Evolutionary conservation across 1,140 invertebrate genomes (phyloP).

Genomic region (Caligus rogercresseyi): DNA sequence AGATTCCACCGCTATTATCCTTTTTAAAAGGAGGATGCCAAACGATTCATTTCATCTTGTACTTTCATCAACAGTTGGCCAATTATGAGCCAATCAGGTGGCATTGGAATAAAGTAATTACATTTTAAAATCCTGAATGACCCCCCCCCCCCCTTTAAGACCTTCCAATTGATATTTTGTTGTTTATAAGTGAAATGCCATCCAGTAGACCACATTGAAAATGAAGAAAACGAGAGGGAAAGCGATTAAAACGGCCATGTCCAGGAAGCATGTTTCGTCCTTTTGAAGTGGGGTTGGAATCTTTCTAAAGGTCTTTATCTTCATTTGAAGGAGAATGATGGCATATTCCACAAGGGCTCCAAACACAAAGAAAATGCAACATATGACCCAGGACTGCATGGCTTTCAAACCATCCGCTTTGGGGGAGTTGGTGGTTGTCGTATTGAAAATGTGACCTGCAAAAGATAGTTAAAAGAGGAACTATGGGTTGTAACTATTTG

Average conservation of each 20-base stretch:
- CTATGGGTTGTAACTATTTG: no score
- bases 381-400: conserved; percentile 17
- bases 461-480: no score
- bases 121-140: no score
- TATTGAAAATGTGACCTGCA: conserved; percentile 17
- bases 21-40: no score
- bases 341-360: conserved; percentile 12
- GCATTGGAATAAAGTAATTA: no score
- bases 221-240: conserved; percentile 16
- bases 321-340: conserved; percentile 17
- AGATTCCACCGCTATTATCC: no score
- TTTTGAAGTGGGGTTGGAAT: conserved; percentile 2
- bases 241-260: conserved; percentile 16
- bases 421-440: conserved; percentile 14
- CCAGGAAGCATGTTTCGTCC: conserved; percentile 11
- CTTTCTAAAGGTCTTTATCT: conserved; percentile 11
- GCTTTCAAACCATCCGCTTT: conserved; percentile 13
- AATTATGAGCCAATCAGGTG: no score
- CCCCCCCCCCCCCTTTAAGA: no score
- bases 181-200: conserved; percentile 14
- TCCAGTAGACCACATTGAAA: conserved; percentile 18
- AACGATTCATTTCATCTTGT: no score
- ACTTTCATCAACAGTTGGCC: no score
- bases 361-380: conserved; percentile 17
- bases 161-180: no score